Base-by-base conservation (phyloP, 2,888 invertebrate genomes). In the Cheilosia pagana region DNA sequence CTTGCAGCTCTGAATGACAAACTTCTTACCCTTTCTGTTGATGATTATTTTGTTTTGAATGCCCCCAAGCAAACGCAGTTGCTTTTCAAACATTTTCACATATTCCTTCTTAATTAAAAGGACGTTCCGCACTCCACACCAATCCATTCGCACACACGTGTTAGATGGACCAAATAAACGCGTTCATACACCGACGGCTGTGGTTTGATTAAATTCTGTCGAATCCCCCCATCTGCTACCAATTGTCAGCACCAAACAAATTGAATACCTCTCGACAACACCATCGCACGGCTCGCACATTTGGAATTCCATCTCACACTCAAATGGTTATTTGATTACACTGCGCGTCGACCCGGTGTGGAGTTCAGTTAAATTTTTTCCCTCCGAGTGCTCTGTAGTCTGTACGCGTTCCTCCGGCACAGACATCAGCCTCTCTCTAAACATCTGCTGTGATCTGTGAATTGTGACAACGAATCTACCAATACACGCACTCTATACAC, bases 321-420 rank as follows among this genome's bases (percentile, higher is more conserved):
- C 35, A 53, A 72, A 52, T 72, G 41, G 62, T 62, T 72, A 53
- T 45, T 72, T 72, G 62, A 62, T 72, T 72, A 52, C 41, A 16
- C 72, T 43, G n/a, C 48, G 3, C 48, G 6, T 14, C 60, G 23
- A 31, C 2, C 60, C 50, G n/a, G 7, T 41, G 10, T 53, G 25
- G 0, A 19, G 41, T 25, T 67, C 25, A 16, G 7, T 59, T 48
- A 12, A 35, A 35, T 35, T 35, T 12, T 28, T 2, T 25, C 2
- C 21, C 23, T 25, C 39, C 23, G 50, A 50, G 50, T 43, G 45
- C 53, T 23, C 21, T n/a, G n/a, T n/a, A n/a, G n/a, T n/a, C n/a
- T n/a, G n/a, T 31, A 62, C 72, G 53, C 62, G 72, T 72, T 43
- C 16, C n/a, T 21, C 72, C 16, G 16, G 31, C 23, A 31, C 28